A percentile compares a stretch with the other conserved stretches of the same genome.
phyloP scores from a whole-genome alignment of 2,797 vertebrate species.

The Acomys russatus region DNA sequence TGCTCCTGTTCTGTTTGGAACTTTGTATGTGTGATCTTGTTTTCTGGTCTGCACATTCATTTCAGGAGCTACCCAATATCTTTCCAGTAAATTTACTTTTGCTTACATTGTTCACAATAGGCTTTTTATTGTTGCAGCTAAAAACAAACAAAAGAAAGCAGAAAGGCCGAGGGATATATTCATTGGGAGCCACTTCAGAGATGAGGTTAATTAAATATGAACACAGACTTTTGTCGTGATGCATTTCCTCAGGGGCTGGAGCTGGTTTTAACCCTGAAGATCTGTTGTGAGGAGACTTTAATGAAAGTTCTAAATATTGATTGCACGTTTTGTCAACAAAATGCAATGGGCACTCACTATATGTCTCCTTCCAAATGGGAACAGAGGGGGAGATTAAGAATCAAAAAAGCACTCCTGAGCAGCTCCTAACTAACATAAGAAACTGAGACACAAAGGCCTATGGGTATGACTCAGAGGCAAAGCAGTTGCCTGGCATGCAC shows the following conservation, averaged over 20 bases:
- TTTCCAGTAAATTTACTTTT: conserved; percentile 69
- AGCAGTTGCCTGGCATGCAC: not conserved
- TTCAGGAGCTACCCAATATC: conserved; percentile 33
- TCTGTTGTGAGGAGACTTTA: conserved; percentile 7
- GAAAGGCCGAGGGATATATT: conserved; percentile 21
- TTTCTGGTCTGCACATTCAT: conserved; percentile 52
- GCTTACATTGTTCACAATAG: conserved; percentile 6
- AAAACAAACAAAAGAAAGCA: conserved; percentile 47
- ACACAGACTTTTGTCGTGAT: conserved; percentile 53
- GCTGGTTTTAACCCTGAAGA: not conserved
- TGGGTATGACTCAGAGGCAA: not conserved
- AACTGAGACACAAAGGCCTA: not conserved
- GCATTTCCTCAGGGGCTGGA: conserved; percentile 7
- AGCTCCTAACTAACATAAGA: not conserved
- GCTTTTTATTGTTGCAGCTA: conserved; percentile 63
- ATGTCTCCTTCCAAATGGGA: not conserved
- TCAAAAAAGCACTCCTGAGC: not conserved
- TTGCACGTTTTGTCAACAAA: conserved; percentile 52
- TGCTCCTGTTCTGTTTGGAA: conserved; percentile 1
- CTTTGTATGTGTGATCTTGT: not conserved
- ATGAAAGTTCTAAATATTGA: conserved; percentile 37
- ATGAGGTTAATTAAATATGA: conserved; percentile 64
- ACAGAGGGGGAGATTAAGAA: not conserved
- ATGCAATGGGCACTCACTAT: not conserved
- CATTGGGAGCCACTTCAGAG: not conserved